These are phyloP conservation scores for Microplitis manilae DNA, from an alignment of 2,888 invertebrate genomes.

Conservation along the genomic window DNA sequence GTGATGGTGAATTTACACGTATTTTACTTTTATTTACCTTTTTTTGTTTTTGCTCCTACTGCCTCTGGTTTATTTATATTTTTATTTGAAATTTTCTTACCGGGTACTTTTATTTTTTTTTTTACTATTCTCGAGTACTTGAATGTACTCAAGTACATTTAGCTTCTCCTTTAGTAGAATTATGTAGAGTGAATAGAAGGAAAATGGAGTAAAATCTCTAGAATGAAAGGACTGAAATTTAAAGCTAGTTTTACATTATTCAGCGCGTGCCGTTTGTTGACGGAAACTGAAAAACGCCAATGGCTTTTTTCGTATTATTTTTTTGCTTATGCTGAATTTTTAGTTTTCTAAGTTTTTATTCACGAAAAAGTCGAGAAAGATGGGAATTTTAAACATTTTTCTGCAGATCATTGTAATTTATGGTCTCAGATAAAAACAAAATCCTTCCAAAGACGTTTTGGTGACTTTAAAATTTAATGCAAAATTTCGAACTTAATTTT, in stretches of 20 bases:
- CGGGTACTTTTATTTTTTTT: background rate
- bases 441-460: too few species aligned
- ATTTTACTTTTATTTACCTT: background rate
- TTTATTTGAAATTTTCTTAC: background rate
- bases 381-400: too few species aligned
- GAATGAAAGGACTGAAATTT: constrained; percentile 45
- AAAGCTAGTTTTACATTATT: constrained; percentile 63
- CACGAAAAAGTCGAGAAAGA: too few species aligned
- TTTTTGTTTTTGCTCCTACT: background rate
- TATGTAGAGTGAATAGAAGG: constrained; percentile 10
- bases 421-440: too few species aligned
- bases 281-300: too few species aligned
- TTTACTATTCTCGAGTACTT: background rate
- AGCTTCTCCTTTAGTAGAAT: constrained; percentile 25
- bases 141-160: background rate
- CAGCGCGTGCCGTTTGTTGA: constrained; percentile 49
- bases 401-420: too few species aligned
- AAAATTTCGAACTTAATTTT: too few species aligned
- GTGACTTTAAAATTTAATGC: too few species aligned
- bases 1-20: background rate
- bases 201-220: constrained; percentile 52
- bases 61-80: background rate
- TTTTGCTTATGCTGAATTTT: background rate
- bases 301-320: too few species aligned
- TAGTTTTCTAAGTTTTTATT: too few species aligned